Evolutionary conservation across 2,888 invertebrate species (phyloP).

Genomic region (Ichneumoninae sp.): DNA sequence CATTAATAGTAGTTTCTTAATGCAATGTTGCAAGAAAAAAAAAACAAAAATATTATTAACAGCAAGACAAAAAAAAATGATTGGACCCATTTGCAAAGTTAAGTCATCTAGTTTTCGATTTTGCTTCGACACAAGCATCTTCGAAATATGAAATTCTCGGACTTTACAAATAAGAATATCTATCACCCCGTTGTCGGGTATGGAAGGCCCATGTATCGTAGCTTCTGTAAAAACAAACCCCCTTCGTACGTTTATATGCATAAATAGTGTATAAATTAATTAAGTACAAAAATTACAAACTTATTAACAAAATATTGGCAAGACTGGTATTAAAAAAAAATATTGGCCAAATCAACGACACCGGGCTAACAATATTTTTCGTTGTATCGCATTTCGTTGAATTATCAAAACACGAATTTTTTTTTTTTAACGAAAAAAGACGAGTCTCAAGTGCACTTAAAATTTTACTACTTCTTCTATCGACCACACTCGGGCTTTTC

Average conservation of each 20-base stretch:
- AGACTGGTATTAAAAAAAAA: conserved; percentile 74
- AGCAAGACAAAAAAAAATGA: conserved; percentile 62
- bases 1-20: conserved; percentile 78
- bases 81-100: conserved; percentile 72
- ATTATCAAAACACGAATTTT: conserved; percentile 2
- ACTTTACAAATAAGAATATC: conserved; percentile 74
- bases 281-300: conserved; percentile 84
- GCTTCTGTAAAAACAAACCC: conserved; percentile 76
- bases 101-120: conserved; percentile 53
- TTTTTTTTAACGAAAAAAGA: conserved; percentile 50
- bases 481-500: conserved; percentile 20
- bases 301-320: conserved; percentile 84
- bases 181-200: conserved; percentile 68
- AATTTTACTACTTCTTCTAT: conserved; percentile 41
- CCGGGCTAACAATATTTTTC: conserved; percentile 59
- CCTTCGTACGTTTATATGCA: conserved; percentile 71
- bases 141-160: conserved; percentile 55
- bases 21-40: conserved; percentile 78
- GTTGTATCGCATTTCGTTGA: conserved; percentile 6
- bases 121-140: not conserved
- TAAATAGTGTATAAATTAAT: conserved; percentile 83
- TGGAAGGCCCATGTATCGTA: conserved; percentile 79
- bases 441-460: conserved; percentile 56
- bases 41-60: conserved; percentile 64
- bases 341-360: conserved; percentile 63